Base-by-base conservation (phyloP, 1,140 invertebrate genomes). In the Neelides sp. region DNA sequence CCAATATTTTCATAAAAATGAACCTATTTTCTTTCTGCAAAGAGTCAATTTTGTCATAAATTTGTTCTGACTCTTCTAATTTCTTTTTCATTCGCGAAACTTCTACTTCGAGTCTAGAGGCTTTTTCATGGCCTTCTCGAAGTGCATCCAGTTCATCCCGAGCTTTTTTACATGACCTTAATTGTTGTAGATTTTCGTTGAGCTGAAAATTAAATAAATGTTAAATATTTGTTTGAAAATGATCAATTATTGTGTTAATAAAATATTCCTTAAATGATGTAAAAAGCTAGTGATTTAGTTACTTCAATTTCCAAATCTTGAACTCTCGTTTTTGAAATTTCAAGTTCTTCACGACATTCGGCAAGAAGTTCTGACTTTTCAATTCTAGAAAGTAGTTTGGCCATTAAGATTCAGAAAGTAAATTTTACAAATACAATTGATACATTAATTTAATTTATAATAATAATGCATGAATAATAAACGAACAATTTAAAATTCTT, bases 311-410 rank as follows among this genome's bases (percentile, higher is more conserved):
- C 47, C 2, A 55, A 19, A 28, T 55, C 39, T 34, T 49, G 39
- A 1, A 61, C 32, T 30, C 45, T 42, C 24, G 40, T 40, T 40
- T 52, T 57, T 1, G 59, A 48, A 7, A 50, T 49, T 50, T 61
- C 59, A 5, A 61, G 30, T 26, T 61, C 59, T 36, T 61, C 59
- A 10, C 59, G 37, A 30, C 59, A 61, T 50, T 61, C 59, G 49
- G 57, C 52, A 2, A 61, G 53, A 7, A 61, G 37, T 17, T 57
- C 59, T 1, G 59, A 47, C 51, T 61, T 61, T 27, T 55, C 55
- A 22, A 48, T 30, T 23, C 58, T 59, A 22, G 4, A 47, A 48
- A 34, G 24, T 34, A 7, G 24, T 46, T 30, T 32, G 12, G 7
- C 19, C 28, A 4, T 46, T 46, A 43, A 23, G 20, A 43, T 12